phyloP scores from a whole-genome alignment of 2,888 invertebrate genomes.

The Sphecodes monilicornis region DNA sequence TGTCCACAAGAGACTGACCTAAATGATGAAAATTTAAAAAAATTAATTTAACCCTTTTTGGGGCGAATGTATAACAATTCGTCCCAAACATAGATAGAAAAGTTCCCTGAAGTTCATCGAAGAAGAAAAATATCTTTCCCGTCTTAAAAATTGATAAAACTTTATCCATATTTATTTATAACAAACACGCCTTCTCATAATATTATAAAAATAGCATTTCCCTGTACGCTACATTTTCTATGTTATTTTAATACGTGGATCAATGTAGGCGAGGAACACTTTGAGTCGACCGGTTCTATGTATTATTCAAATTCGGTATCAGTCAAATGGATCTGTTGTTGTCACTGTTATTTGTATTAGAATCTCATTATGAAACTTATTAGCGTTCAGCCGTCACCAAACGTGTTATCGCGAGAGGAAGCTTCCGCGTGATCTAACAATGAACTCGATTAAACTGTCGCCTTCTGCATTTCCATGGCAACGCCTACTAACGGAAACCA shows the following conservation, averaged over 20 bases:
- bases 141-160: no score
- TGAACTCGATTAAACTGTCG: conserved; percentile 59
- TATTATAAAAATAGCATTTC: not conserved
- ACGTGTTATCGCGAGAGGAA: conserved; percentile 56
- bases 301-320: conserved; percentile 20
- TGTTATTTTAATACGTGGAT: not conserved
- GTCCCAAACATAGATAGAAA: no score
- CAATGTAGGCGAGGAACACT: not conserved
- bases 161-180: no score
- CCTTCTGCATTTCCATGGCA: conserved; percentile 9
- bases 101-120: no score
- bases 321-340: conserved; percentile 3
- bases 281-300: not conserved
- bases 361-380: conserved; percentile 56
- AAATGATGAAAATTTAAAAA: no score
- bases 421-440: conserved; percentile 46
- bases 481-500: not conserved
- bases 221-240: not conserved
- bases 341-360: conserved; percentile 65
- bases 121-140: no score
- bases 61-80: no score
- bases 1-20: no score
- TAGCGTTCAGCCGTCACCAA: conserved; percentile 23
- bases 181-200: not conserved
- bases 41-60: no score